These are phyloP conservation scores for Halesus radiatus DNA, from an alignment of 1,140 invertebrate species.

Conservation along the genomic window DNA sequence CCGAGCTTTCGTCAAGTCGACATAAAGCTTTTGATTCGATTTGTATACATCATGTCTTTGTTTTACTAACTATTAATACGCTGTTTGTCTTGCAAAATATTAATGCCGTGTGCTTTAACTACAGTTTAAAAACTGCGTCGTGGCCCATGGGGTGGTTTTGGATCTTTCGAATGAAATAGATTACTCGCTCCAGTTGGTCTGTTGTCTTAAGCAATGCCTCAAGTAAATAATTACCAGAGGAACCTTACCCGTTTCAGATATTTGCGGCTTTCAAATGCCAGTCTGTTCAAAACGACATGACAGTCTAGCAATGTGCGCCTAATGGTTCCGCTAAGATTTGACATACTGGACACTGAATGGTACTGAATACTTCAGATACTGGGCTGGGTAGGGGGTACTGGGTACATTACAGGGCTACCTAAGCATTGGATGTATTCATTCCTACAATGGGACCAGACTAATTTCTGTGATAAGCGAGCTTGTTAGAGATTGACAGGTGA, in stretches of 20 bases:
- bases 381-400: too few relatives aligned
- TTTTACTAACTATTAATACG: too few relatives aligned
- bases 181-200: slow-evolving; percentile 29
- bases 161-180: slow-evolving; percentile 33
- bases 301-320: slow-evolving; percentile 17
- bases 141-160: background rate
- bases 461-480: too few relatives aligned
- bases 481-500: too few relatives aligned
- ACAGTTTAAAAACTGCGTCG: background rate
- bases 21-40: too few relatives aligned
- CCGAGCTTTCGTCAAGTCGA: too few relatives aligned
- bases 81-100: too few relatives aligned
- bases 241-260: slow-evolving; percentile 39
- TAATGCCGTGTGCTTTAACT: background rate
- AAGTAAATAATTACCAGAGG: slow-evolving; percentile 35
- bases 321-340: slow-evolving; percentile 31
- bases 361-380: too few relatives aligned
- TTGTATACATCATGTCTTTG: too few relatives aligned
- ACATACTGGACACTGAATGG: slow-evolving; percentile 4
- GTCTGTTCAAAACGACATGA: slow-evolving; percentile 40
- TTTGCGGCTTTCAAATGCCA: slow-evolving; percentile 34
- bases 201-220: slow-evolving; percentile 37
- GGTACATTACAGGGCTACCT: too few relatives aligned
- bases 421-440: too few relatives aligned
- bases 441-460: too few relatives aligned